Percentiles rank a stretch among this genome's conserved stretches.
phyloP scores from a whole-genome alignment of 2,888 invertebrate genomes.

The Oscheius myriophilus region DNA sequence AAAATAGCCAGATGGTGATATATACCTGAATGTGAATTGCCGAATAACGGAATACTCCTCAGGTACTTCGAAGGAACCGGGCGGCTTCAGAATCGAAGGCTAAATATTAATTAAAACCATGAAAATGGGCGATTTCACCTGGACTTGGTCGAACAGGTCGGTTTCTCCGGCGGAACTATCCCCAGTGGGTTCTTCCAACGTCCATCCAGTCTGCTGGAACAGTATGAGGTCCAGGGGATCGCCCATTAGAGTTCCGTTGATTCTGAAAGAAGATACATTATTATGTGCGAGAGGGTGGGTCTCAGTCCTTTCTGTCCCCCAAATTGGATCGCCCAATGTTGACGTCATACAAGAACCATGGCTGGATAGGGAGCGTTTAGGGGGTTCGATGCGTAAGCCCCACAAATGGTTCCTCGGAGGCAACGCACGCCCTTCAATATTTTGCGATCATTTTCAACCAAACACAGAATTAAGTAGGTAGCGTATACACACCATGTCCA shows the following conservation, averaged over 20 bases:
- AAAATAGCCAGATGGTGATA: not conserved
- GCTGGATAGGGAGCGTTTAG: too few relatives aligned
- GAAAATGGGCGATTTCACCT: slow-evolving; percentile 7
- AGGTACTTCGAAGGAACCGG: not conserved
- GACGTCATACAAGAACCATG: too few relatives aligned
- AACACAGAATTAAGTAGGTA: too few relatives aligned
- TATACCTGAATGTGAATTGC: slow-evolving; percentile 74
- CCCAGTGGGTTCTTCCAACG: slow-evolving; percentile 70
- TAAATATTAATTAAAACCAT: not conserved
- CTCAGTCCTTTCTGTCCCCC: too few relatives aligned
- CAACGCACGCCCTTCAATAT: too few relatives aligned
- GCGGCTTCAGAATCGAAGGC: slow-evolving; percentile 32
- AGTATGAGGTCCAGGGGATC: slow-evolving; percentile 75
- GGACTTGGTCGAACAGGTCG: slow-evolving; percentile 44
- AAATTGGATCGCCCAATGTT: too few relatives aligned
- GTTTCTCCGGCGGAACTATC: slow-evolving; percentile 40
- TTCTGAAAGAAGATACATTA: slow-evolving; percentile 75
- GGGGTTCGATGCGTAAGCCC: too few relatives aligned
- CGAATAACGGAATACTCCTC: slow-evolving; percentile 73
- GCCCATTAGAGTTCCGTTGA: slow-evolving; percentile 79
- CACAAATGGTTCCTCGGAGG: too few relatives aligned
- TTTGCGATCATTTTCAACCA: too few relatives aligned
- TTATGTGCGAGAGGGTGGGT: too few relatives aligned
- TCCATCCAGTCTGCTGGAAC: slow-evolving; percentile 69
- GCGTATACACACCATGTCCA: too few relatives aligned